Base-by-base conservation (phyloP, 2,113 vertebrate genomes). In the Nipponia nippon region DNA sequence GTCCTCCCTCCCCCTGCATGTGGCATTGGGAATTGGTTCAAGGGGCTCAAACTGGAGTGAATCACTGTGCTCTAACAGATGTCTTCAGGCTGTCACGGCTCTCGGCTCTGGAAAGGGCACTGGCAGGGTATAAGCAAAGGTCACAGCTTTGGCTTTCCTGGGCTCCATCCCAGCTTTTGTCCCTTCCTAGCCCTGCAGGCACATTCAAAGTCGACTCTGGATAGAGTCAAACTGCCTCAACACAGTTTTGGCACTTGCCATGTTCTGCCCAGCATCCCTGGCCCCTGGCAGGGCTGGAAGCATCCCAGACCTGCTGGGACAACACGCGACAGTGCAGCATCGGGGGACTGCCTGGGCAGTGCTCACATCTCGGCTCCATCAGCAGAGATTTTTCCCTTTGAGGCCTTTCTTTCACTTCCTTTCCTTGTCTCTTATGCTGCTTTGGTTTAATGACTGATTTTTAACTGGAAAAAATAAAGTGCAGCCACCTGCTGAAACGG, bases 141-240 rank as follows among this genome's bases (percentile, higher is more conserved):
- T 29, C 83, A 72, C 49, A 46, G 44, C 69, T 77, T 49, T 10
- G 3, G 19, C 32, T 73, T n/a, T 44, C 59, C 65, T 46, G 70
- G 75, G 59, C 16, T 69, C 16, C 4, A 0, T 29, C 65, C 59
- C 75, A 65, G 25, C 15, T 59, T 66, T 55, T 82, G 46, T 19
- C 70, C 49, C 61, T 82, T 40, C 52, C 63, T 38, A 7, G 58
- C 29, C 52, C 56, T 53, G 34, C 46, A 62, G 32, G 16, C 9
- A 27, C 1, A 0, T 17, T 23, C 0, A 0, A 62, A 29, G n/a
- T 12, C 2, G 0, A 13, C 46, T 56, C 42, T 58, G 52, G 29
- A 4, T 16, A 8, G 17, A 40, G 10, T 4, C 15, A 17, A 22
- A 15, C 8, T 42, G 26, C 13, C 50, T 67, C 40, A 44, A 4